These are phyloP conservation scores for Pandemis corylana DNA, from an alignment of 2,888 invertebrate species.

Conservation along the genomic window DNA sequence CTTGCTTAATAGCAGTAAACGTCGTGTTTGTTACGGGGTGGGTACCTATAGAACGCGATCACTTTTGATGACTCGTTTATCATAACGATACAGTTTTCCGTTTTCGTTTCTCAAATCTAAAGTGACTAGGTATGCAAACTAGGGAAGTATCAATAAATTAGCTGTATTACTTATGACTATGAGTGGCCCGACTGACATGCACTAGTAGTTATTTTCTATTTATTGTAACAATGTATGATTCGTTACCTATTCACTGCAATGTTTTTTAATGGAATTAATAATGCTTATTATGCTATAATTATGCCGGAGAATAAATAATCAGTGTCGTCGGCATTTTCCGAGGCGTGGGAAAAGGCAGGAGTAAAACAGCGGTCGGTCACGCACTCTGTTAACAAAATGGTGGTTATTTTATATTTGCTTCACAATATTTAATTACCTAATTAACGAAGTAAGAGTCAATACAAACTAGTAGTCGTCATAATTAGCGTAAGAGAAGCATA, in stretches of 20 bases:
- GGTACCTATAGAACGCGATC: no score
- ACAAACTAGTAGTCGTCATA: no score
- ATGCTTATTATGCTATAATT: constrained; percentile 27
- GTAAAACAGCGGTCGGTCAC: neutral
- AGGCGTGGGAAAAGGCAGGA: constrained; percentile 15
- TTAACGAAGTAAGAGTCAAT: neutral
- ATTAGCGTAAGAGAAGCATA: no score
- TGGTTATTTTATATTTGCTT: neutral
- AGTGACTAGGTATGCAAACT: neutral
- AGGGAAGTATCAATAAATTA: neutral
- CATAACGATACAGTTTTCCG: neutral
- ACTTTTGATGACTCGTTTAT: neutral
- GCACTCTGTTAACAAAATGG: neutral
- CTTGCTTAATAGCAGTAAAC: no score
- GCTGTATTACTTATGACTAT: neutral
- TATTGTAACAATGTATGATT: neutral
- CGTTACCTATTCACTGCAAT: neutral
- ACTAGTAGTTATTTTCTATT: constrained; percentile 1
- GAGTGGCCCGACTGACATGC: neutral
- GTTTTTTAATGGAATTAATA: neutral
- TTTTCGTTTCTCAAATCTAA: neutral
- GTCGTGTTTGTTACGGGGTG: no score
- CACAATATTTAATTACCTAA: neutral
- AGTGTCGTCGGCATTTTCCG: constrained; percentile 14
- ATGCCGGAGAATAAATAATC: constrained; percentile 21